Evolutionary conservation across 2,797 vertebrate genomes (phyloP).

Genomic region (Loris lydekkerianus): DNA sequence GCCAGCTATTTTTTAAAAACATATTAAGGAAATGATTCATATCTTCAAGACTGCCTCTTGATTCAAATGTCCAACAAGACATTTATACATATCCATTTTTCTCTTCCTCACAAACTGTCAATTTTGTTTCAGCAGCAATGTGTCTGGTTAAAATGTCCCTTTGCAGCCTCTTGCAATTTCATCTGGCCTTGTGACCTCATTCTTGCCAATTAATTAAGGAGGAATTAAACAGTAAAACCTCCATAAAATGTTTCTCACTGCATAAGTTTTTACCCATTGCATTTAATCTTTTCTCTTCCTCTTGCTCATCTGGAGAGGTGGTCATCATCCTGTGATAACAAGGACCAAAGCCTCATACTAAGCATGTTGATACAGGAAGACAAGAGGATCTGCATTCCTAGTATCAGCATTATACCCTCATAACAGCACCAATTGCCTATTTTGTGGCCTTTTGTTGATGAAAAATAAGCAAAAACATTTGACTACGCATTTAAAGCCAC

Average conservation of each 20-base stretch:
- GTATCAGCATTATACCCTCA: neutral
- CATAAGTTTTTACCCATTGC: neutral
- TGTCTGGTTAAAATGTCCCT: neutral
- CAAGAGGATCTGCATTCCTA: neutral
- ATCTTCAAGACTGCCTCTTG: neutral
- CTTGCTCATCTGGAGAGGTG: neutral
- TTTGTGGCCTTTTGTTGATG: neutral
- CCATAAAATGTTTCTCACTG: neutral
- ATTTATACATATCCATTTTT: neutral
- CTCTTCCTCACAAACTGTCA: neutral
- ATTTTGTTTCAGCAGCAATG: neutral
- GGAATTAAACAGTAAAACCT: neutral
- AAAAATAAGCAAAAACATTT: neutral
- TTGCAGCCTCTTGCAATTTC: neutral
- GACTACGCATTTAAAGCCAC: neutral
- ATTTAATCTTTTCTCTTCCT: neutral
- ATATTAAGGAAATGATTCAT: neutral
- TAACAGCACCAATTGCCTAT: no score
- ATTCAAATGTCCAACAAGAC: neutral
- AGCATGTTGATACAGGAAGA: neutral
- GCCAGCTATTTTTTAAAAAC: neutral
- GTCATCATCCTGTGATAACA: neutral
- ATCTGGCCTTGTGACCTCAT: neutral
- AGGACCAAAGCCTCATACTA: neutral
- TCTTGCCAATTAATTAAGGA: neutral